These are phyloP conservation scores for Mythimna albipuncta DNA, from an alignment of 2,888 invertebrate genomes.

Conservation along the genomic window DNA sequence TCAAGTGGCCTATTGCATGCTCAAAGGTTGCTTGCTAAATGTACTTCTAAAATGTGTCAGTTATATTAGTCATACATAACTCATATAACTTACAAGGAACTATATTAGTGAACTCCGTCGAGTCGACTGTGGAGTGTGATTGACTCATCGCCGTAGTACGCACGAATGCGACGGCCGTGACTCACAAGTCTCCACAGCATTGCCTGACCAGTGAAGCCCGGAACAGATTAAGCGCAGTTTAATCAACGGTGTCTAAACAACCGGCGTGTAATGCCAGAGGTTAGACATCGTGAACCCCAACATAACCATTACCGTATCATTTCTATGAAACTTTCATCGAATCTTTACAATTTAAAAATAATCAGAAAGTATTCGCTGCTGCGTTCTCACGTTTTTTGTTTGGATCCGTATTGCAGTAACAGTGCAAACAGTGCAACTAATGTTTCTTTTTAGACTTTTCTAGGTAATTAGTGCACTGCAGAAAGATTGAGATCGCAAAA, in stretches of 20 bases:
- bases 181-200: slow-evolving; percentile 59
- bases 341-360: slow-evolving; percentile 56
- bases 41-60: slow-evolving; percentile 17
- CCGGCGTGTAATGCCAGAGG: slow-evolving; percentile 49
- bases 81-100: slow-evolving; percentile 65
- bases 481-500: slow-evolving; percentile 43
- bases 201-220: slow-evolving; percentile 43
- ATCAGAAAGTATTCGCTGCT: slow-evolving; percentile 57
- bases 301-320: slow-evolving; percentile 45
- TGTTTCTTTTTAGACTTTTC: slow-evolving; percentile 48
- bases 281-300: slow-evolving; percentile 45
- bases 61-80: slow-evolving; percentile 63
- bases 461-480: slow-evolving; percentile 47
- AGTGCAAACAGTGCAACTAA: slow-evolving; percentile 33
- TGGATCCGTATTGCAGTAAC: slow-evolving; percentile 49
- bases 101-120: slow-evolving; percentile 65
- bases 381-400: slow-evolving; percentile 61
- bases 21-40: slow-evolving; percentile 29
- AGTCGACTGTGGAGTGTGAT: slow-evolving; percentile 60
- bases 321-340: slow-evolving; percentile 62
- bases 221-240: slow-evolving; percentile 53
- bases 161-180: slow-evolving; percentile 70
- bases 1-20: slow-evolving; percentile 1
- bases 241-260: slow-evolving; percentile 54
- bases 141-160: slow-evolving; percentile 83